A percentile compares a stretch with the other conserved stretches of the same genome.
Evolutionary conservation across 1,140 invertebrate species (phyloP).

Genomic region (Sarcophaga bullata): DNA sequence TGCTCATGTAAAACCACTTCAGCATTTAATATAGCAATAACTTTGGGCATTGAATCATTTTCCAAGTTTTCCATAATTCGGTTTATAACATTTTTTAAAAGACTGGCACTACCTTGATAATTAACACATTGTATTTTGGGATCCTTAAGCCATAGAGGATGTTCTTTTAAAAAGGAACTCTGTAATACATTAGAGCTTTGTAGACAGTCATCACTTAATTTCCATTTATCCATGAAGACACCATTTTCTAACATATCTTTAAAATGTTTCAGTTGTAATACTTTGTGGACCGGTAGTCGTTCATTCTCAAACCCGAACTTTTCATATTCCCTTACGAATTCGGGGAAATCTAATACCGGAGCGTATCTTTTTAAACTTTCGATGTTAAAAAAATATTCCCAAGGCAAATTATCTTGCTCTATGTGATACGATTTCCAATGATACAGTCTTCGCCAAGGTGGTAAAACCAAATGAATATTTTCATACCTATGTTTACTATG

Average conservation of each 20-base stretch:
- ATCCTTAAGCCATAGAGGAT: conserved; percentile 56
- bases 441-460: conserved; percentile 89
- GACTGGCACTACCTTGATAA: conserved; percentile 82
- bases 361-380: conserved; percentile 80
- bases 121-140: conserved; percentile 79
- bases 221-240: conserved; percentile 85
- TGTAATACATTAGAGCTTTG: background rate
- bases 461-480: conserved; percentile 78
- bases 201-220: conserved; percentile 70
- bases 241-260: conserved; percentile 84
- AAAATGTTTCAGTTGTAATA: conserved; percentile 88
- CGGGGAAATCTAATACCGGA: conserved; percentile 88
- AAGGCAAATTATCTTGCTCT: conserved; percentile 66
- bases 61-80: conserved; percentile 47
- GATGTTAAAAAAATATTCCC: conserved; percentile 90
- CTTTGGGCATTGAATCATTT: conserved; percentile 65
- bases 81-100: conserved; percentile 70
- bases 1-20: conserved; percentile 89
- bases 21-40: conserved; percentile 85
- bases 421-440: conserved; percentile 84
- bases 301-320: conserved; percentile 59
- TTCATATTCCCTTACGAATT: conserved; percentile 72
- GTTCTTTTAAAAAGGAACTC: conserved; percentile 47
- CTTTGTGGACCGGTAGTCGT: conserved; percentile 70
- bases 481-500: conserved; percentile 64